A percentile compares a stretch with the other conserved stretches of the same genome.
phyloP scores from a whole-genome alignment of 2,888 invertebrate genomes.

The Malachius bipustulatus region DNA sequence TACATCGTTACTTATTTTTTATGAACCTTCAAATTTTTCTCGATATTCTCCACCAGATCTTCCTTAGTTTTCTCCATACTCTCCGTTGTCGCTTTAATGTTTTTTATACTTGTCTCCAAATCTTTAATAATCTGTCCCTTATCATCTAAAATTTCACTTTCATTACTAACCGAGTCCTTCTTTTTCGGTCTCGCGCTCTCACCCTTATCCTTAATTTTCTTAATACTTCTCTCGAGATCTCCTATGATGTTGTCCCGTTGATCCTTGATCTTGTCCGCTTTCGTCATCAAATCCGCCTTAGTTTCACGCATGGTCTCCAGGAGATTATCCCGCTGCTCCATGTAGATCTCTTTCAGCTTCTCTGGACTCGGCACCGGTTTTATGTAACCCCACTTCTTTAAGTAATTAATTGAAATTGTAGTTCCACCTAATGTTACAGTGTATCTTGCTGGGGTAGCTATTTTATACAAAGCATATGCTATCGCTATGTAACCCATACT shows the following conservation, averaged over 20 bases:
- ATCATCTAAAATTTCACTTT: constrained; percentile 22
- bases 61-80: constrained; percentile 11
- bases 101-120: constrained; percentile 20
- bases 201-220: constrained; percentile 22
- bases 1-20: too few relatives aligned
- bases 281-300: constrained; percentile 37
- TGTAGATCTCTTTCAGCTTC: constrained; percentile 49
- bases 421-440: constrained; percentile 87
- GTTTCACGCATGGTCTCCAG: constrained; percentile 49
- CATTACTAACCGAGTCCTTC: neutral
- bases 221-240: constrained; percentile 19
- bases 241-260: constrained; percentile 23
- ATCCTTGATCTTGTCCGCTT: constrained; percentile 26
- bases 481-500: constrained; percentile 82
- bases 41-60: neutral
- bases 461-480: constrained; percentile 85
- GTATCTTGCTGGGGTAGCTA: constrained; percentile 82
- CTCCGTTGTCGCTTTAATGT: constrained; percentile 20
- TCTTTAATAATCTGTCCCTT: constrained; percentile 23
- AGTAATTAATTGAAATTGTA: constrained; percentile 69
- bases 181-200: constrained; percentile 12
- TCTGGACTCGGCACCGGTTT: constrained; percentile 64
- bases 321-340: constrained; percentile 48
- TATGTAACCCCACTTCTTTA: constrained; percentile 69
- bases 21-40: too few relatives aligned